phyloP scores from a whole-genome alignment of 2,113 vertebrate species.

The Acrocephalus arundinaceus region DNA sequence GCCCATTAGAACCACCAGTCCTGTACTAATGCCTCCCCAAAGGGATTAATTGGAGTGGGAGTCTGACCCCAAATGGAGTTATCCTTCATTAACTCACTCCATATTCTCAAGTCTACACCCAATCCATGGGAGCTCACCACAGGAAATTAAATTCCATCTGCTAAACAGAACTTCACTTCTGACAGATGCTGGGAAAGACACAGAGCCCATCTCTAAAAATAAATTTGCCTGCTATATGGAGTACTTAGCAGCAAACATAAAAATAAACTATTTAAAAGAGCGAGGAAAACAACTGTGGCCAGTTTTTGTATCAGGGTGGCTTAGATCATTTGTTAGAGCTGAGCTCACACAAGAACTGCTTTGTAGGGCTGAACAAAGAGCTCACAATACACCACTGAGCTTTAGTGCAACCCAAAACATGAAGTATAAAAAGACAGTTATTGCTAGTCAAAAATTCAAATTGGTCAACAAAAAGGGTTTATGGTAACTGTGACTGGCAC shows the following conservation, averaged over 20 bases:
- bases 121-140: not conserved
- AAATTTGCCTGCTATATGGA: not conserved
- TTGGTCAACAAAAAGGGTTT: not conserved
- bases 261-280: conserved; percentile 39
- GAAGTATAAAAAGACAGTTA: conserved; percentile 41
- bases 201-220: not conserved
- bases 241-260: not conserved
- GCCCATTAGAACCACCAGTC: not conserved
- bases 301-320: conserved; percentile 9
- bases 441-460: not conserved
- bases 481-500: conserved; percentile 8
- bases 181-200: not conserved
- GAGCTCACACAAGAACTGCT: conserved; percentile 52
- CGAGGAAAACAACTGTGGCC: conserved; percentile 9
- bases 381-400: conserved; percentile 63
- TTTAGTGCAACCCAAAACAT: not conserved
- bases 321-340: conserved; percentile 39
- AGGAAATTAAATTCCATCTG: conserved; percentile 3
- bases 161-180: not conserved
- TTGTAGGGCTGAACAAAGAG: conserved; percentile 56
- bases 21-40: not conserved
- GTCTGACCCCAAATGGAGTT: not conserved
- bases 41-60: not conserved
- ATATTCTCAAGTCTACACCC: not conserved
- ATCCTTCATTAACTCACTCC: not conserved